Evolutionary conservation across 1,140 invertebrate genomes (phyloP).

Genomic region (Sycophaga agraensis): DNA sequence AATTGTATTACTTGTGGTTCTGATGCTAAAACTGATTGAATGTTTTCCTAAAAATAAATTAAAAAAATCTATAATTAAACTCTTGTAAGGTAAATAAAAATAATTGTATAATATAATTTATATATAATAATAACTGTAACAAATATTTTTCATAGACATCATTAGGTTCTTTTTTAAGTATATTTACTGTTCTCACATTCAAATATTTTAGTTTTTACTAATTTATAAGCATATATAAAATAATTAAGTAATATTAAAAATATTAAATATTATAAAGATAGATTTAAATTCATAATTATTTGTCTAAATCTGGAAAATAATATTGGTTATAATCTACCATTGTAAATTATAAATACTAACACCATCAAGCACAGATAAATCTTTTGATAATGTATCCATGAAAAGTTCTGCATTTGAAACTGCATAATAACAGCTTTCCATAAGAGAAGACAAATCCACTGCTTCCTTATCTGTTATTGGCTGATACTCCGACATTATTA

Average conservation of each 20-base stretch:
- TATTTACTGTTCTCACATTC: no score
- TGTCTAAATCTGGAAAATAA: no score
- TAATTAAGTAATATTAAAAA: neutral
- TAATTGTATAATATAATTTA: no score
- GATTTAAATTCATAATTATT: no score
- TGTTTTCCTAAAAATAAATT: conserved; percentile 67
- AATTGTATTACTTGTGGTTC: conserved; percentile 80
- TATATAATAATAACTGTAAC: no score
- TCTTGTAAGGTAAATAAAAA: no score
- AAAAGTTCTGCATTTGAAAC: conserved; percentile 86
- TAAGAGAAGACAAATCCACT: conserved; percentile 68
- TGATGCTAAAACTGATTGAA: conserved; percentile 82
- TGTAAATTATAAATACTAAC: conserved; percentile 48
- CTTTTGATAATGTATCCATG: conserved; percentile 78
- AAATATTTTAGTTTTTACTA: no score
- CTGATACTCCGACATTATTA: conserved; percentile 68
- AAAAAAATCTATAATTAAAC: neutral
- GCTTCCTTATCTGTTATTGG: conserved; percentile 82
- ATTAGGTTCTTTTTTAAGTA: no score
- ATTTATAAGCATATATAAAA: no score
- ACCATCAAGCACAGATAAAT: conserved; percentile 81
- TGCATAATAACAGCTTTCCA: conserved; percentile 75
- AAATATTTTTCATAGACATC: no score
- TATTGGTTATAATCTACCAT: no score
- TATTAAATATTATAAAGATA: no score